Evolutionary conservation across 2,113 vertebrate species (phyloP).

Genomic region (Tricholaema leucomelas): DNA sequence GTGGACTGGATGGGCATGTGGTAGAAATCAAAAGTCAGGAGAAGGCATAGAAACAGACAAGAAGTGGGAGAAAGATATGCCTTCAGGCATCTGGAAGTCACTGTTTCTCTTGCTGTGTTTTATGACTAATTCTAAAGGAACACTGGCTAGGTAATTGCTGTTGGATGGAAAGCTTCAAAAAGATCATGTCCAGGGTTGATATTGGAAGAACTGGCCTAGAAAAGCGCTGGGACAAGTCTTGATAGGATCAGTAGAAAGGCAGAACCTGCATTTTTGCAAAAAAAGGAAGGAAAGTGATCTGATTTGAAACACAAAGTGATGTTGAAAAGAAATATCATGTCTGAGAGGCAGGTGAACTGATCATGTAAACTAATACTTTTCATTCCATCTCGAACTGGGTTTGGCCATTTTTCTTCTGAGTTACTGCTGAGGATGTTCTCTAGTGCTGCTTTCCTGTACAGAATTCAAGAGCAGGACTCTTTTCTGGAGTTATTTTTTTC

Average conservation of each 20-base stretch:
- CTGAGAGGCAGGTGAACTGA: neutral
- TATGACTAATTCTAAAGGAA: neutral
- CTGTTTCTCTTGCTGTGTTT: neutral
- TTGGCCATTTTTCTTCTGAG: slow-evolving; percentile 25
- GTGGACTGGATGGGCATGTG: neutral
- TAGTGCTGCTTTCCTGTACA: neutral
- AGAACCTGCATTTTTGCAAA: neutral
- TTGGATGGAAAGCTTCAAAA: neutral
- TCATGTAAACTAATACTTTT: slow-evolving; percentile 2
- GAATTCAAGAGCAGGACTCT: slow-evolving; percentile 15
- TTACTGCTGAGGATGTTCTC: neutral
- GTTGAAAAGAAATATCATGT: neutral
- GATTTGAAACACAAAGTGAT: neutral
- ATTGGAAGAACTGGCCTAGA: neutral
- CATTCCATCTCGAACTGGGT: neutral
- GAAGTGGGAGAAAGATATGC: neutral
- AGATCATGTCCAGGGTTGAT: neutral
- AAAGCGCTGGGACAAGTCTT: neutral
- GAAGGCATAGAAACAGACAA: neutral
- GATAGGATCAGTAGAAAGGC: neutral
- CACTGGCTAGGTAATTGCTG: neutral
- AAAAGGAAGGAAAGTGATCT: neutral
- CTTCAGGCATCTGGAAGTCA: neutral
- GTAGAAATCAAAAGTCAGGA: neutral
- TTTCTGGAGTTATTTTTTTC: neutral